phyloP scores from a whole-genome alignment of 2,113 vertebrate species.

The Danionella cerebrum region DNA sequence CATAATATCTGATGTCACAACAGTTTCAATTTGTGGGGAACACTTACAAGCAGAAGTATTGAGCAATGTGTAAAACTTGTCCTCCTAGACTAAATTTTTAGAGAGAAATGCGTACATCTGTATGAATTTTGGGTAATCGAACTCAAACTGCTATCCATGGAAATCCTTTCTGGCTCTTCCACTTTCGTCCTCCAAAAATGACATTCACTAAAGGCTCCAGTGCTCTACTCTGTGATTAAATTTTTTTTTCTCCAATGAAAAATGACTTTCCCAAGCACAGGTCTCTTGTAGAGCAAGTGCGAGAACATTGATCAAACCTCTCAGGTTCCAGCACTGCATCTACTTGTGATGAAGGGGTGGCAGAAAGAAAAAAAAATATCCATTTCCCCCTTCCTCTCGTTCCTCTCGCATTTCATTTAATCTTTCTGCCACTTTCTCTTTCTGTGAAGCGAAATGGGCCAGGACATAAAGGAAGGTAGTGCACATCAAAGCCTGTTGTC shows the following conservation, averaged over 20 bases:
- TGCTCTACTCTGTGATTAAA: slow-evolving; percentile 20
- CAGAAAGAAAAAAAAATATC: not conserved
- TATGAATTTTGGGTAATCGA: no score
- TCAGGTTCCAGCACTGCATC: not conserved
- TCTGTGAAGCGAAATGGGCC: slow-evolving; percentile 11
- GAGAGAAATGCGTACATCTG: no score
- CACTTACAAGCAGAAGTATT: no score
- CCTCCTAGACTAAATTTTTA: no score
- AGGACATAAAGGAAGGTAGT: slow-evolving; percentile 31
- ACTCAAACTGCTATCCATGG: no score
- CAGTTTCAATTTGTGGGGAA: no score
- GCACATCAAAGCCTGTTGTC: slow-evolving; percentile 34
- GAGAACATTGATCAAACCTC: slow-evolving; percentile 13
- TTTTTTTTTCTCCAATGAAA: not conserved
- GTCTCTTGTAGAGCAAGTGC: not conserved
- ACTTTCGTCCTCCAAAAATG: not conserved
- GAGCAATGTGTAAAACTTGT: no score
- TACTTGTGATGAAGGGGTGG: slow-evolving; percentile 22
- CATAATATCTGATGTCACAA: no score
- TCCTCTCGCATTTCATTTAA: slow-evolving; percentile 18
- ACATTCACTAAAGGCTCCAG: not conserved
- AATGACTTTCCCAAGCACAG: slow-evolving; percentile 11
- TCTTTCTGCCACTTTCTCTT: not conserved
- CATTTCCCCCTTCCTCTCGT: not conserved
- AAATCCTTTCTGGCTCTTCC: not conserved